Evolutionary conservation across 2,113 vertebrate genomes (phyloP).

Genomic region (Hemicordylus capensis): DNA sequence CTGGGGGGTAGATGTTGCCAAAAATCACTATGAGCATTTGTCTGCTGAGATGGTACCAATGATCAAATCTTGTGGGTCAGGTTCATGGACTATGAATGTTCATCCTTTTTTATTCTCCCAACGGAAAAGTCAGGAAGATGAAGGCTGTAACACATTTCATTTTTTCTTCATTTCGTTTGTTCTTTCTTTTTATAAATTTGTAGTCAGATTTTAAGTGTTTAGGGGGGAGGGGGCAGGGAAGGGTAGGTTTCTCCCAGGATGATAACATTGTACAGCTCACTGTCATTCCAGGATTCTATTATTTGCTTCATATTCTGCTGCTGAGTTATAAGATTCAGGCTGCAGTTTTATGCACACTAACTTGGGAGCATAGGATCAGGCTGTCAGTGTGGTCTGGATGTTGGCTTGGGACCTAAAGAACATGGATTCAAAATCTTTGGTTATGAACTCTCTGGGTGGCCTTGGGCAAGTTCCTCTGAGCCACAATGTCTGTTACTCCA

Average conservation of each 20-base stretch:
- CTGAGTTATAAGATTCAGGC: neutral
- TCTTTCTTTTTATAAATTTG: neutral
- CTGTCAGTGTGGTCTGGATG: neutral
- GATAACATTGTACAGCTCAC: neutral
- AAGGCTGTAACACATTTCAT: neutral
- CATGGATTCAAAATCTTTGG: neutral
- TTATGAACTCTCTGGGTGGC: neutral
- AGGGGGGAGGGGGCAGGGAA: neutral
- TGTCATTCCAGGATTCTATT: neutral
- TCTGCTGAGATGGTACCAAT: too few species aligned
- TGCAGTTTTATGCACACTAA: neutral
- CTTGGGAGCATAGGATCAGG: neutral
- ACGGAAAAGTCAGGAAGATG: neutral
- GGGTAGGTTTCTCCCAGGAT: neutral
- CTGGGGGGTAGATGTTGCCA: too few species aligned
- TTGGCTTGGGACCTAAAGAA: neutral
- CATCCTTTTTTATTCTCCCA: neutral
- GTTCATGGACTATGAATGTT: too few species aligned
- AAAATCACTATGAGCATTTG: too few species aligned
- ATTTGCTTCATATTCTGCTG: neutral
- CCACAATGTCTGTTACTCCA: neutral
- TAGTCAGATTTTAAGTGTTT: constrained; percentile 2
- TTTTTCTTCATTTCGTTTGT: neutral
- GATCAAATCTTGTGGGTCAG: too few species aligned
- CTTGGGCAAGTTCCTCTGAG: neutral